Evolutionary conservation across 2,888 invertebrate species (phyloP).

Genomic region (Scaptomyza parva): DNA sequence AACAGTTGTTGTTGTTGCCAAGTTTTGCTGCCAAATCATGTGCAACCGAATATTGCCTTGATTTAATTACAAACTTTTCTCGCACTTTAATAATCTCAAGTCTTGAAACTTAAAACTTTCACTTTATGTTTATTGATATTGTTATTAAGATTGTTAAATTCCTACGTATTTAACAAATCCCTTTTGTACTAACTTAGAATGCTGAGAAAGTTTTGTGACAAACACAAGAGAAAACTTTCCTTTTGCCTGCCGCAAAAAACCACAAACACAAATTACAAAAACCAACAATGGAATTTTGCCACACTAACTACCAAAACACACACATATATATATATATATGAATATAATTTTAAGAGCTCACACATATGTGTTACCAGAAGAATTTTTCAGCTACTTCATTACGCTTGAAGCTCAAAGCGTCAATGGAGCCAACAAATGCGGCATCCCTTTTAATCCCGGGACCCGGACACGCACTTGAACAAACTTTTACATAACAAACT

Average conservation of each 20-base stretch:
- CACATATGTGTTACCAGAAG: slow-evolving; percentile 6
- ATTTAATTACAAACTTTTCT: background rate
- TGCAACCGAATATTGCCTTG: slow-evolving; percentile 15
- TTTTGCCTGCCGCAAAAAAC: slow-evolving; percentile 23
- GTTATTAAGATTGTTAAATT: slow-evolving; percentile 4
- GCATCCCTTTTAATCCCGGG: slow-evolving; percentile 45
- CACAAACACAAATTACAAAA: slow-evolving; percentile 52
- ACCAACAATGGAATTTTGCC: slow-evolving; percentile 35
- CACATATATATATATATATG: too few relatives aligned
- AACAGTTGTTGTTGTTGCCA: slow-evolving; percentile 33
- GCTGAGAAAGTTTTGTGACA: slow-evolving; percentile 19
- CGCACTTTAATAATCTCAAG: background rate
- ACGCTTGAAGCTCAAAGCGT: slow-evolving; percentile 39
- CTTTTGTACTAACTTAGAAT: background rate
- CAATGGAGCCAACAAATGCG: slow-evolving; percentile 38
- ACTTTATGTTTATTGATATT: background rate
- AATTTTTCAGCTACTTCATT: slow-evolving; percentile 66
- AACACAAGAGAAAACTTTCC: slow-evolving; percentile 41
- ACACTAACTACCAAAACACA: slow-evolving; percentile 34
- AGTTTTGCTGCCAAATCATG: slow-evolving; percentile 16
- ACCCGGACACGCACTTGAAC: slow-evolving; percentile 55
- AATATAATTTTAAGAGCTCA: slow-evolving; percentile 49
- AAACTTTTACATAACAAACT: slow-evolving; percentile 71
- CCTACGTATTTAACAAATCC: slow-evolving; percentile 10
- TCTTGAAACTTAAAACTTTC: background rate